phyloP scores from a whole-genome alignment of 2,797 vertebrate genomes.

The Spinus olivaceus region DNA sequence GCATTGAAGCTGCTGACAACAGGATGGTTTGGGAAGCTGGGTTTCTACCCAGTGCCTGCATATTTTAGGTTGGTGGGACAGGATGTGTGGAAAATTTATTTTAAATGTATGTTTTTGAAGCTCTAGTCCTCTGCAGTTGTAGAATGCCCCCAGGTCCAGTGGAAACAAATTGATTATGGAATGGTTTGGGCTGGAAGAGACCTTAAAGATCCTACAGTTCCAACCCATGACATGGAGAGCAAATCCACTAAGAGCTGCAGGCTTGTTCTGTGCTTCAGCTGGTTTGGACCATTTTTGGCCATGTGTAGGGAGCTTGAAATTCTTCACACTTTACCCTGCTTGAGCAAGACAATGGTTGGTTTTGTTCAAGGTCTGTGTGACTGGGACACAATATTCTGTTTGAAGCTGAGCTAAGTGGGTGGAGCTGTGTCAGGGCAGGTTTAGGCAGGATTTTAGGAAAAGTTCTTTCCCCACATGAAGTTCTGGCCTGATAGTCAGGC shows the following conservation, averaged over 20 bases:
- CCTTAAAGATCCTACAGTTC: not conserved
- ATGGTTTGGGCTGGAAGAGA: not conserved
- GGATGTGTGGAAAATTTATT: not conserved
- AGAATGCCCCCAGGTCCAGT: not conserved
- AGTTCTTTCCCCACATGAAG: not conserved
- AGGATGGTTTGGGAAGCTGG: not conserved
- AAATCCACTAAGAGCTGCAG: not conserved
- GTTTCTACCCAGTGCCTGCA: not conserved
- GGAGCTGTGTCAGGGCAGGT: not conserved
- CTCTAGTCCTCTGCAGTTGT: not conserved
- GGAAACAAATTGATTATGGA: not conserved
- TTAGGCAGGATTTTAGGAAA: not conserved
- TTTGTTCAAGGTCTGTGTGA: not conserved
- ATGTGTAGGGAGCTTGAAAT: not conserved
- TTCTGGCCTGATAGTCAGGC: not conserved
- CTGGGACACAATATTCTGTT: not conserved
- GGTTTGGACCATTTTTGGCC: not conserved
- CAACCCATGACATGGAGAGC: not conserved
- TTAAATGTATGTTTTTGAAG: not conserved
- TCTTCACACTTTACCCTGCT: not conserved
- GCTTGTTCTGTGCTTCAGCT: not conserved
- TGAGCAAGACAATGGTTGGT: not conserved
- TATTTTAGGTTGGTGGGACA: not conserved
- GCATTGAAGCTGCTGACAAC: not conserved
- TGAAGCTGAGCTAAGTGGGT: not conserved